Base-by-base conservation (phyloP, 1,140 invertebrate genomes). In the Andricus grossulariae region DNA sequence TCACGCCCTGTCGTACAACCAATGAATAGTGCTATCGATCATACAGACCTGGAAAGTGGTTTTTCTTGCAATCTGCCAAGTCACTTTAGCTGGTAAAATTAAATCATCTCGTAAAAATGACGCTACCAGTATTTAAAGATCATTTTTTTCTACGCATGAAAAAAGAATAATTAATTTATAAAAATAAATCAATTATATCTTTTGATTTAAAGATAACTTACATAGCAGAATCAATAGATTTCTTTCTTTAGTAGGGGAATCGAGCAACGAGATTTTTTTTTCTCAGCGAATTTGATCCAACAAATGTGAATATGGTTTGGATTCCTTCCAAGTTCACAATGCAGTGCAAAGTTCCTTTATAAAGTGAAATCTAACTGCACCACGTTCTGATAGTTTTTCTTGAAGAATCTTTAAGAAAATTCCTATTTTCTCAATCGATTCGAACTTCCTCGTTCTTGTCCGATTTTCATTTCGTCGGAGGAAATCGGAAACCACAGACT, bases 401-500 rank as follows among this genome's bases (percentile, higher is more conserved):
- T 8, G 39, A 39, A 32, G 39, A 66, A 66, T 66, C 60, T 39
- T 66, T 39, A 66, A 66, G 60, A 66, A 66, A 66, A 66, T 66
- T 8, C 6, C 60, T 66, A 66, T 66, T 66, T 39, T 66, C 60
- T 39, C 60, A 66, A 66, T 66, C 60, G 60, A 60, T 66, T 66
- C 25, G 60, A 66, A 66, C 60, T 66, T 66, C 60, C 77, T 79
- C 80, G 82, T 81, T 74, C 79, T 76, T 75, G 76, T 55, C 83
- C 81, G 79, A 85, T 80, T 81, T 85, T 85, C 83, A 83, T 85
- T 81, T 82, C 80, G 80, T 76, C 77, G 72, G 72, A 77, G 82
- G 82, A 82, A 83, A 83, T 85, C 83, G 82, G 80, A 81, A 83
- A 84, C 80, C 82, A 79, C 80, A 77, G 81, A 83, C 73, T 78